Evolutionary conservation across 1,140 invertebrate species (phyloP).

Genomic region (Druon quercuslanigerum): DNA sequence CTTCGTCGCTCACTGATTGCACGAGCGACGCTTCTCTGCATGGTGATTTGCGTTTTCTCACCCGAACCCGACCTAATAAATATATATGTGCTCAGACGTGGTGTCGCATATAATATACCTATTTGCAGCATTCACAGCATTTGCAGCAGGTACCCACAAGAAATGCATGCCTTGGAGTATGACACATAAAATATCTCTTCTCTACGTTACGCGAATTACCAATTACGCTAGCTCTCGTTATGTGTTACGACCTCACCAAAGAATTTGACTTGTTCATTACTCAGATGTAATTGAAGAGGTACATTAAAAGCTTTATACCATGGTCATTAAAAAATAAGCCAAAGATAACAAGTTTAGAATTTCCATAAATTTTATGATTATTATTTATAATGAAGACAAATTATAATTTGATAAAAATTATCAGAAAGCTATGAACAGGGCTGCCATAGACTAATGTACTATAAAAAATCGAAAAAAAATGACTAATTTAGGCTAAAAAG

Average conservation of each 20-base stretch:
- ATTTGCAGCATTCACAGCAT: background rate
- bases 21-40: conserved; percentile 39
- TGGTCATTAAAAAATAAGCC: too few relatives aligned
- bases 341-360: too few relatives aligned
- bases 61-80: conserved; percentile 48
- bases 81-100: conserved; percentile 33
- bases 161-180: background rate
- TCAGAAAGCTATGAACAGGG: too few relatives aligned
- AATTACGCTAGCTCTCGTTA: background rate
- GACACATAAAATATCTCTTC: conserved; percentile 4
- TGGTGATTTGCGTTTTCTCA: conserved; percentile 56
- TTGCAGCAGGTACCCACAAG: conserved; percentile 6
- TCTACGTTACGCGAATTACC: conserved; percentile 9
- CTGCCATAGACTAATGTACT: too few relatives aligned
- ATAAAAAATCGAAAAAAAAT: too few relatives aligned
- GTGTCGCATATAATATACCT: conserved; percentile 12
- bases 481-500: too few relatives aligned
- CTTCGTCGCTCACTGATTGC: conserved; percentile 59
- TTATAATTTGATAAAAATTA: too few relatives aligned
- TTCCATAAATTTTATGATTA: too few relatives aligned
- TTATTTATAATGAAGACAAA: too few relatives aligned
- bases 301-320: too few relatives aligned
- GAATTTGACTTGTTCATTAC: too few relatives aligned
- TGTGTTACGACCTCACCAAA: background rate
- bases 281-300: too few relatives aligned